Evolutionary conservation across 2,113 vertebrate species (phyloP).

Genomic region (Petroica traversi): DNA sequence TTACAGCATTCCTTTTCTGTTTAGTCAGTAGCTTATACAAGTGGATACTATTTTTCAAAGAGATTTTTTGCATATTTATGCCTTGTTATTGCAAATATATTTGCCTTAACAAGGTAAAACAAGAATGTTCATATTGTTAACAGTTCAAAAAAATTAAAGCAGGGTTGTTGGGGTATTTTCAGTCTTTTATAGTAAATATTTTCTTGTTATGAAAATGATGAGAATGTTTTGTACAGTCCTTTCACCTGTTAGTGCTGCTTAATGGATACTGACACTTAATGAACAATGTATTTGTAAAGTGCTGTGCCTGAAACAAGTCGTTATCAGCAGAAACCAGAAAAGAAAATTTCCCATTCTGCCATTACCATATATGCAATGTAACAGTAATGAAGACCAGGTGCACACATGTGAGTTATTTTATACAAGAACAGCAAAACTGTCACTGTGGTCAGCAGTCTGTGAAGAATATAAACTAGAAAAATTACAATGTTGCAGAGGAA

Average conservation of each 20-base stretch:
- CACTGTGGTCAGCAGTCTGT: slow-evolving; percentile 71
- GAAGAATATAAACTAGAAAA: slow-evolving; percentile 60
- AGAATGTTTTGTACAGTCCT: not conserved
- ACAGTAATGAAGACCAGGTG: slow-evolving; percentile 62
- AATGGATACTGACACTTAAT: not conserved
- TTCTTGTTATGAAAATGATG: not conserved
- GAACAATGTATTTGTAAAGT: not conserved
- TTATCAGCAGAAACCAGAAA: slow-evolving; percentile 43
- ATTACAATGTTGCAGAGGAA: slow-evolving; percentile 56
- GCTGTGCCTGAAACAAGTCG: not conserved
- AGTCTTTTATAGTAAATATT: not conserved
- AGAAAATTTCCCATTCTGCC: slow-evolving; percentile 8
- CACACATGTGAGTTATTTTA: slow-evolving; percentile 57
- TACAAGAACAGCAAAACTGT: slow-evolving; percentile 61
- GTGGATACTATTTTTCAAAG: not conserved
- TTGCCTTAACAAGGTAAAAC: not conserved
- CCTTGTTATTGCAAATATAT: not conserved
- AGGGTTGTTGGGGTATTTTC: not conserved
- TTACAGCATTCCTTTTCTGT: not conserved
- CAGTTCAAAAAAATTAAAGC: not conserved
- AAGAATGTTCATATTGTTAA: not conserved
- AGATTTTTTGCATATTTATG: not conserved
- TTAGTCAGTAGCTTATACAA: not conserved
- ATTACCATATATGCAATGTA: slow-evolving; percentile 42
- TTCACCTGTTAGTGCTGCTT: not conserved